phyloP scores from a whole-genome alignment of 2,888 invertebrate genomes.

The Cepaea hortensis region DNA sequence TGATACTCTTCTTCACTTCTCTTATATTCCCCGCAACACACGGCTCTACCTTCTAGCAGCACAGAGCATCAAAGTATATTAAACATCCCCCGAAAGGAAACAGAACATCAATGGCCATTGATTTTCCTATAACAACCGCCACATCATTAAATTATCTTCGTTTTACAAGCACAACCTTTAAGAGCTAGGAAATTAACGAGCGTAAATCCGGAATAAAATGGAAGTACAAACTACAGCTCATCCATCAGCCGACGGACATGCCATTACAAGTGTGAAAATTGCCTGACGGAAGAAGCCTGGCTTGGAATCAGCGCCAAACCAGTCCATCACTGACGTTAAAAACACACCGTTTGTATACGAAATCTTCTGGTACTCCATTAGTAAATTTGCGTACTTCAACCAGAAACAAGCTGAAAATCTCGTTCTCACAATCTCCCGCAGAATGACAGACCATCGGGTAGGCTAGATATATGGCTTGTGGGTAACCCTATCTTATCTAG shows the following conservation, averaged over 20 bases:
- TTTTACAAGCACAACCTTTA: too few relatives aligned
- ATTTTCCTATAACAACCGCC: neutral
- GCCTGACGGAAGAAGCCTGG: neutral
- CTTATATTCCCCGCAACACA: too few relatives aligned
- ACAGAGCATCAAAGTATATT: too few relatives aligned
- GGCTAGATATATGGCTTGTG: too few relatives aligned
- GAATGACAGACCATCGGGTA: neutral
- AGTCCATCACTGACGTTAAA: neutral
- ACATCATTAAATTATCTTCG: neutral
- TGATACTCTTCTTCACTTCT: too few relatives aligned
- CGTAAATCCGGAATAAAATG: neutral
- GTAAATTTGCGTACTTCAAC: neutral
- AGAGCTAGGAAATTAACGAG: too few relatives aligned
- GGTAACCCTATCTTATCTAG: too few relatives aligned
- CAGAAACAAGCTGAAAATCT: neutral
- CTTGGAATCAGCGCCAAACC: neutral
- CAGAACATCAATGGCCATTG: neutral
- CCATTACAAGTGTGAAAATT: neutral
- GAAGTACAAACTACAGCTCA: neutral
- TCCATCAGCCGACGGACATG: neutral
- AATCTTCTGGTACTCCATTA: neutral
- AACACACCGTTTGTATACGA: neutral
- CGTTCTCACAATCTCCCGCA: neutral
- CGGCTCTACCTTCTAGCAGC: too few relatives aligned
- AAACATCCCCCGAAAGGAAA: neutral